These are phyloP conservation scores for Conus betulinus DNA, from an alignment of 1,140 invertebrate genomes.

Conservation along the genomic window DNA sequence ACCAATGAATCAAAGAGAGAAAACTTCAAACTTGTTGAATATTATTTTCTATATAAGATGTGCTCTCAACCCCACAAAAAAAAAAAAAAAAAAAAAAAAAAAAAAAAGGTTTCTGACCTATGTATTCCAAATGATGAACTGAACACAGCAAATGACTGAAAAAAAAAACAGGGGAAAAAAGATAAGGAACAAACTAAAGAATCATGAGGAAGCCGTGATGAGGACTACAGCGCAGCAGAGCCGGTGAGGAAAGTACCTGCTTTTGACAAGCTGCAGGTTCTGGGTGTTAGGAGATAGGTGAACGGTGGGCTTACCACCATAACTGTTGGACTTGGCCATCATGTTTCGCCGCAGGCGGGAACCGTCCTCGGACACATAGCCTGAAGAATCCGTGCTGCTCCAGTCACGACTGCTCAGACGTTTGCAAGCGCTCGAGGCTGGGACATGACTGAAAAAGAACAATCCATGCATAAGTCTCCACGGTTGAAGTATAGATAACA, in stretches of 20 bases:
- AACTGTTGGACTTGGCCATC: conserved; percentile 91
- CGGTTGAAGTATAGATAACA: too few relatives aligned
- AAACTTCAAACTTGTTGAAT: too few relatives aligned
- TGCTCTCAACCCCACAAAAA: too few relatives aligned
- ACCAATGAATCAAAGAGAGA: too few relatives aligned
- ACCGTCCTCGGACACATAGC: conserved; percentile 72
- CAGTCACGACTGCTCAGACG: conserved; percentile 58
- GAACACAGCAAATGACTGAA: not conserved
- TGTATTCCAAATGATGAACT: not conserved
- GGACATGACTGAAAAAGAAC: not conserved
- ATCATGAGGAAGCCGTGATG: too few relatives aligned
- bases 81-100: too few relatives aligned
- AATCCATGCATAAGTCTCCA: too few relatives aligned
- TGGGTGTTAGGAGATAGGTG: conserved; percentile 27
- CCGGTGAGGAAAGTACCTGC: conserved; percentile 28
- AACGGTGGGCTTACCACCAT: conserved; percentile 80
- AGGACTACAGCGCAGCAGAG: too few relatives aligned
- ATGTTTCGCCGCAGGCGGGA: conserved; percentile 62
- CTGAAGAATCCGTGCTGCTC: conserved; percentile 76
- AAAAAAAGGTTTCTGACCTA: too few relatives aligned
- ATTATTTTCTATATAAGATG: too few relatives aligned
- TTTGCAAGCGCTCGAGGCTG: not conserved
- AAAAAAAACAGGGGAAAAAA: not conserved
- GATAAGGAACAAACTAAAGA: too few relatives aligned
- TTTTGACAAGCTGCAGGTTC: conserved; percentile 43